Base-by-base conservation (phyloP, 1,140 invertebrate species). In the Leucophenga varia region DNA sequence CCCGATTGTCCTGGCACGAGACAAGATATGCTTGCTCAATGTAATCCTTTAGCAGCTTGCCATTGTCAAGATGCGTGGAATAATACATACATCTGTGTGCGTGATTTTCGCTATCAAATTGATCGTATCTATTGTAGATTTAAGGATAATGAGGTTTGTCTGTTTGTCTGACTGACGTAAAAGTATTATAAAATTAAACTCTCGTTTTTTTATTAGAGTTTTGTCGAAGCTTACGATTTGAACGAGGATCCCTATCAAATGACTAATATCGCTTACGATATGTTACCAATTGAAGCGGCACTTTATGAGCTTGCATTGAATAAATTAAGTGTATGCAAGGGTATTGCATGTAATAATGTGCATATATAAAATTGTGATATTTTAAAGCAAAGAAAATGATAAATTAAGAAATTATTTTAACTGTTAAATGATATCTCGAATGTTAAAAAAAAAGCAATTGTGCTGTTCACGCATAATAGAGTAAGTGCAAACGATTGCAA, bases 31-130 rank as follows among this genome's bases (percentile, higher is more conserved):
- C 60, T 90, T 36, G 70, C 79, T 8, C 75, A 83, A 54, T 93
- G 89, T 59, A 76, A 76, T 35, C 74, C 77, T 21, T 77, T 82
- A 3, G 81, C 81, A 50, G 81, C 79, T 34, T 93, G 90, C 60
- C 91, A 92, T 64, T 93, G 91, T 64, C 84, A 92, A 75, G 90
- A 93, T 72, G 74, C 84, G 0, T 79, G 65, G 57, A 95, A 95
- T 65, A 95, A 95, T 63, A 93, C 91, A 1, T 95, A 85, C 59
- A 77, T 76, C 0, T 95, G 93, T 67, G 51, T 93, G 3, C 74
- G 89, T 38, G 80, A 83, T 46, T 89, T 19, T 64, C 74, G 20
- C 19, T 75, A 36, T 72, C 76, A 1, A 50, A 80, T 30, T 17
- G 65, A 89, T 64, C 81, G 83, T 49, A 81, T 92, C 49, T 92